A percentile compares a stretch with the other conserved stretches of the same genome.
phyloP scores from a whole-genome alignment of 2,797 vertebrate genomes.

The Gymnocypris eckloni region DNA sequence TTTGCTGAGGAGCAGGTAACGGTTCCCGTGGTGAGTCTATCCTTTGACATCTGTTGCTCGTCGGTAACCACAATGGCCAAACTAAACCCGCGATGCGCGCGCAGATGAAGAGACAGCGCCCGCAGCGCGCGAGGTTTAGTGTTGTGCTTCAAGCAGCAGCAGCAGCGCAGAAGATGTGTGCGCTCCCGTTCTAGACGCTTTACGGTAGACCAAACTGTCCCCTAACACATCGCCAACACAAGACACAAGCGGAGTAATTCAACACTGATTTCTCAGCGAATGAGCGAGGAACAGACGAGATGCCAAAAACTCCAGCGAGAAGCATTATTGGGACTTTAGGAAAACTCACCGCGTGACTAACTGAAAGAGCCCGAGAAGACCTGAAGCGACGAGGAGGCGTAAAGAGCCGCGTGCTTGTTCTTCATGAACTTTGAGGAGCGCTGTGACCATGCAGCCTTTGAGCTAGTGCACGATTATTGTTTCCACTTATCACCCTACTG shows the following conservation, averaged over 20 bases:
- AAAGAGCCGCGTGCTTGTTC: conserved; percentile 73
- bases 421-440: conserved; percentile 75
- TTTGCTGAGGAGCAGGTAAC: conserved; percentile 62
- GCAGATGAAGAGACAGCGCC: conserved; percentile 79
- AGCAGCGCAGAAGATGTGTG: conserved; percentile 69
- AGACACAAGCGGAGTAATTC: conserved; percentile 77
- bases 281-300: conserved; percentile 79
- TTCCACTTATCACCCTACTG: conserved; percentile 77
- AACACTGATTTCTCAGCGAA: conserved; percentile 79
- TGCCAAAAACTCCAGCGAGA: conserved; percentile 75
- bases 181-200: conserved; percentile 83
- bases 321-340: conserved; percentile 69
- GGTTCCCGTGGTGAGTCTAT: conserved; percentile 65
- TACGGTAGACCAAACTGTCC: conserved; percentile 84
- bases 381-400: conserved; percentile 64
- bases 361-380: conserved; percentile 49
- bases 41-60: conserved; percentile 78
- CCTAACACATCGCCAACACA: conserved; percentile 70
- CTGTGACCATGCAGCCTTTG: conserved; percentile 76
- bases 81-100: conserved; percentile 76
- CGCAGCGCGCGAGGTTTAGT: conserved; percentile 68
- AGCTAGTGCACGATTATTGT: conserved; percentile 82
- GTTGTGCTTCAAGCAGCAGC: conserved; percentile 69
- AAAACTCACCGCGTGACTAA: conserved; percentile 69
- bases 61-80: conserved; percentile 75